These are phyloP conservation scores for Acridotheres tristis DNA, from an alignment of 2,797 vertebrate genomes.

Conservation along the genomic window DNA sequence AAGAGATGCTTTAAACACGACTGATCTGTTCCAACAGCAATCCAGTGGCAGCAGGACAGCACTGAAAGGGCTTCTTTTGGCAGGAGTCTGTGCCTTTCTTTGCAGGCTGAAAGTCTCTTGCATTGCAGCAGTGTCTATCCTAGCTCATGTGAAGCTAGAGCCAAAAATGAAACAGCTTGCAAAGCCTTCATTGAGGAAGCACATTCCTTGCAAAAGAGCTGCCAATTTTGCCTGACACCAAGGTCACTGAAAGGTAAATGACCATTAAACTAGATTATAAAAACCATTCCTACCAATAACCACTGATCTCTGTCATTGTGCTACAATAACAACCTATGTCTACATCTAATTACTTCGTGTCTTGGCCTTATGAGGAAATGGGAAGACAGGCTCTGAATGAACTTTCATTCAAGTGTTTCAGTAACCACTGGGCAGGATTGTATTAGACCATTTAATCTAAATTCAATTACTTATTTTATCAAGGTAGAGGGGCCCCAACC, in stretches of 20 bases:
- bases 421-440: slow-evolving; percentile 26
- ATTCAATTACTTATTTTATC: slow-evolving; percentile 34
- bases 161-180: slow-evolving; percentile 37
- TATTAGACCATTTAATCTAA: slow-evolving; percentile 36
- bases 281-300: slow-evolving; percentile 56
- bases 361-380: slow-evolving; percentile 40
- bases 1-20: not conserved
- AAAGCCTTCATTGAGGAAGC: slow-evolving; percentile 53
- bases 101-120: slow-evolving; percentile 26
- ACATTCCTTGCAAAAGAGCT: slow-evolving; percentile 47
- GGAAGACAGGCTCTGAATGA: slow-evolving; percentile 32
- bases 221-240: slow-evolving; percentile 55
- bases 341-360: slow-evolving; percentile 48
- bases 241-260: slow-evolving; percentile 68
- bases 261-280: slow-evolving; percentile 63
- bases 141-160: not conserved
- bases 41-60: not conserved
- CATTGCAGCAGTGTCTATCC: slow-evolving; percentile 25
- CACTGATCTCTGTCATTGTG: slow-evolving; percentile 39
- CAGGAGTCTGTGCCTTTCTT: slow-evolving; percentile 6
- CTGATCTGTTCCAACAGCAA: not conserved
- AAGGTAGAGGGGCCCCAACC: slow-evolving; percentile 41
- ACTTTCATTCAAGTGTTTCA: slow-evolving; percentile 45
- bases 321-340: slow-evolving; percentile 44
- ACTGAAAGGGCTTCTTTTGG: slow-evolving; percentile 34